These are phyloP conservation scores for Trematocara caparti DNA, from an alignment of 2,797 vertebrate genomes.

Conservation along the genomic window DNA sequence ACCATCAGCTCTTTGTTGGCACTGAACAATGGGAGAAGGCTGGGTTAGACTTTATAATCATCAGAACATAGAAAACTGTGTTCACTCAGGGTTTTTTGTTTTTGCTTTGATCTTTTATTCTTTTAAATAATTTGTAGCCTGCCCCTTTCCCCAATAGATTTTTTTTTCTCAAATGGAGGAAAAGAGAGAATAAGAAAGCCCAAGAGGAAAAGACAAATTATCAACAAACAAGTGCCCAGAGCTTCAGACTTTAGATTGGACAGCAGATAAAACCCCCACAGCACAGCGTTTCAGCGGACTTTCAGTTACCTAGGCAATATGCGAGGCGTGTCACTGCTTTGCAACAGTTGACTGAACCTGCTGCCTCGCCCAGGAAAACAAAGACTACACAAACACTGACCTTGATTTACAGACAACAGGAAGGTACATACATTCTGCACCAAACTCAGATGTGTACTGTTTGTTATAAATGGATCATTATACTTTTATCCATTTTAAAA, in stretches of 20 bases:
- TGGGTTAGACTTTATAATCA: not conserved
- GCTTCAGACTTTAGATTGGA: constrained; percentile 44
- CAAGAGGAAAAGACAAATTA: not conserved
- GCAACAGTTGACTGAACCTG: constrained; percentile 57
- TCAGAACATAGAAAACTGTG: not conserved
- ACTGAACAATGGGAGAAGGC: not conserved
- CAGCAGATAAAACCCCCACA: constrained; percentile 40
- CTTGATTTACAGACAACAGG: constrained; percentile 41
- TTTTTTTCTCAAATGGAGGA: not conserved
- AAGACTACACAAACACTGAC: constrained; percentile 50
- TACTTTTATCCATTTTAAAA: not conserved
- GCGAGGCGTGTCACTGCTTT: constrained; percentile 56
- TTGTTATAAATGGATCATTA: not conserved
- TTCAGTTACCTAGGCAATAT: constrained; percentile 56
- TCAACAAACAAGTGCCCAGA: constrained; percentile 4
- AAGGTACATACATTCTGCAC: not conserved
- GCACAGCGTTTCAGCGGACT: constrained; percentile 11
- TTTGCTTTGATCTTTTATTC: not conserved
- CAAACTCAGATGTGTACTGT: not conserved
- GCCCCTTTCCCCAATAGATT: not conserved
- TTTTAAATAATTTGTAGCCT: not conserved
- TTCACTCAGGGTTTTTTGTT: not conserved
- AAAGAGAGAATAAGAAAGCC: not conserved
- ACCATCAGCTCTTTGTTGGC: not conserved
- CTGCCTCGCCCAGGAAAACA: constrained; percentile 57